phyloP scores from a whole-genome alignment of 2,797 vertebrate species.

The Falco peregrinus region DNA sequence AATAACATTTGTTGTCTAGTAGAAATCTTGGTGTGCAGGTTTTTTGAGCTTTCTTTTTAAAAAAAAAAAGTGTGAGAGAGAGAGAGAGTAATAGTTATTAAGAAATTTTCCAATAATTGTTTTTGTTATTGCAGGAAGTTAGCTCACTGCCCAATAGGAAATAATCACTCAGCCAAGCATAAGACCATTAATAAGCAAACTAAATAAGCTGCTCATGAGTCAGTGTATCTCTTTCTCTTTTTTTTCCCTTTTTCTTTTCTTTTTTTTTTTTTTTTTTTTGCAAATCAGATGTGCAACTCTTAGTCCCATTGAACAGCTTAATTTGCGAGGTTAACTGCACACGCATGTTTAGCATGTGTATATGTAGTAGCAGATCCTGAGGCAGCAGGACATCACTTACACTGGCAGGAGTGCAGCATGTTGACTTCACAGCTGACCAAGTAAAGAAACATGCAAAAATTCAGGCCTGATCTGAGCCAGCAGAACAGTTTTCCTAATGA shows the following conservation, averaged over 20 bases:
- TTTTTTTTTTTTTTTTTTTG: not conserved
- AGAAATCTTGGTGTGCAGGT: not conserved
- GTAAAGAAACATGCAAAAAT: not conserved
- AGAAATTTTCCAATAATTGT: not conserved
- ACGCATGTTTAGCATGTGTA: not conserved
- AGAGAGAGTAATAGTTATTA: not conserved
- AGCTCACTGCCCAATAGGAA: not conserved
- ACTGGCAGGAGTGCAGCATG: not conserved
- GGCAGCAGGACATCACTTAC: not conserved
- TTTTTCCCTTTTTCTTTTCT: not conserved
- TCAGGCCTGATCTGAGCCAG: not conserved
- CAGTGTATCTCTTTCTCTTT: not conserved
- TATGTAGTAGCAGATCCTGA: not conserved
- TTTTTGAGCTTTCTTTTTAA: not conserved
- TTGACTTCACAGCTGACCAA: not conserved
- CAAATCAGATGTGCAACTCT: too few relatives aligned
- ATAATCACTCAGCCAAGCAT: not conserved
- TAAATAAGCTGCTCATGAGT: not conserved
- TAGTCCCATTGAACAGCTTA: not conserved
- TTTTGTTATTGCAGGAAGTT: not conserved
- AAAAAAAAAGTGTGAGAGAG: not conserved
- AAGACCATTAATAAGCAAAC: not conserved
- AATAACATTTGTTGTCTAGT: not conserved
- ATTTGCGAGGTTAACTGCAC: slow-evolving; percentile 23
- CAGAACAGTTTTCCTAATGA: not conserved